A percentile compares a stretch with the other conserved stretches of the same genome.
Conservation (phyloP, 2,797 vertebrate species). For the Crenuchus spilurus region DNA sequence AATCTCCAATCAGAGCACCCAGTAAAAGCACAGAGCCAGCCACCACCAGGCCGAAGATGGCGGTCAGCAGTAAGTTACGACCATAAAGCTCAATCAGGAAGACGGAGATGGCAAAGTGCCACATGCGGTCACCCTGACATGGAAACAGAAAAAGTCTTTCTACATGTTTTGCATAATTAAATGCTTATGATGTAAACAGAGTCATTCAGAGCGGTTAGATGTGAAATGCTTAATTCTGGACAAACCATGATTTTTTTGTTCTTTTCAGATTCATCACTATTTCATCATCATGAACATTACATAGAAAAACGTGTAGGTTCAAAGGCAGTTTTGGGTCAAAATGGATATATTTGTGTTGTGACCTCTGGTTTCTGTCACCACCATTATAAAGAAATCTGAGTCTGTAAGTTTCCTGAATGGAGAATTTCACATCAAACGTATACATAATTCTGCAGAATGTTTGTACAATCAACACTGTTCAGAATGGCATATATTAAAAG, state of each 20-base stretch:
- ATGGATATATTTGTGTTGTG: too few relatives aligned
- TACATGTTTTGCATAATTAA: not conserved
- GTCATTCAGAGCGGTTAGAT: not conserved
- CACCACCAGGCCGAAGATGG: constrained; percentile 79
- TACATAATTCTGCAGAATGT: too few relatives aligned
- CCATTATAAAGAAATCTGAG: too few relatives aligned
- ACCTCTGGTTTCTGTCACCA: too few relatives aligned
- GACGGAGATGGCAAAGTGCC: constrained; percentile 82
- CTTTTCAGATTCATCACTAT: too few relatives aligned
- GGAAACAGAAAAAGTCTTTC: constrained; percentile 37
- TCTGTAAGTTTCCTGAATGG: too few relatives aligned
- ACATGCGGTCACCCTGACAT: constrained; percentile 80
- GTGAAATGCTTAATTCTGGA: too few relatives aligned
- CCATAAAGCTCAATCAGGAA: constrained; percentile 81
- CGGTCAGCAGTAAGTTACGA: constrained; percentile 76
- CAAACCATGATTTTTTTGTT: too few relatives aligned
- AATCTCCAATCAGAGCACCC: constrained; percentile 83
- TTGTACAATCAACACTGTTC: not conserved
- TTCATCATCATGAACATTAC: too few relatives aligned
- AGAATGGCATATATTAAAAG: constrained; percentile 7
- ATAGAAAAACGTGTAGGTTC: too few relatives aligned
- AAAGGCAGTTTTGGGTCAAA: too few relatives aligned
- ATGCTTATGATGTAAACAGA: not conserved
- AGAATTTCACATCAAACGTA: too few relatives aligned
- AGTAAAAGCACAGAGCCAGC: constrained; percentile 80